These are phyloP conservation scores for Morus bassanus DNA, from an alignment of 2,797 vertebrate species.

Conservation along the genomic window DNA sequence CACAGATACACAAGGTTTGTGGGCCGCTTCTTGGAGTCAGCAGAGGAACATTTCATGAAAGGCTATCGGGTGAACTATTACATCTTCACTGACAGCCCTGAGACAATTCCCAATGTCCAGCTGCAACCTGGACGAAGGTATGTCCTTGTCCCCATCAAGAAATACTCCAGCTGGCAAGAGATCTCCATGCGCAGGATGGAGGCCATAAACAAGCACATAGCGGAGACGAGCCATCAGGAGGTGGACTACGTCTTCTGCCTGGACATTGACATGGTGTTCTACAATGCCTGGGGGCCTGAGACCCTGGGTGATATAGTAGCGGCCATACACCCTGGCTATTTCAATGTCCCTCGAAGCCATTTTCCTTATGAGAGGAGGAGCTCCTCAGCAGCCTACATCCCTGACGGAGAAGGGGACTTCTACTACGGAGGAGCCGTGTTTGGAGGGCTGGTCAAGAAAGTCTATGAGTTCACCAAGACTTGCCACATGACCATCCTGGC, in stretches of 20 bases:
- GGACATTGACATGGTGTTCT: conserved; percentile 66
- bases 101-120: background rate
- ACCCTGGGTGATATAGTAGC: conserved; percentile 73
- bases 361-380: conserved; percentile 79
- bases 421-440: conserved; percentile 80
- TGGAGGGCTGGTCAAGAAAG: conserved; percentile 71
- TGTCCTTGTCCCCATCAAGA: background rate
- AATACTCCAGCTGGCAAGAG: conserved; percentile 74
- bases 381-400: conserved; percentile 73
- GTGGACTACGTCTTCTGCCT: conserved; percentile 74
- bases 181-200: conserved; percentile 77
- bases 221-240: background rate
- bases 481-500: conserved; percentile 74
- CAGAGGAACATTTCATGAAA: conserved; percentile 69
- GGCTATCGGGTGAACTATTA: conserved; percentile 68
- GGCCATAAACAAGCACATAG: conserved; percentile 69
- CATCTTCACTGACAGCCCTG: conserved; percentile 63
- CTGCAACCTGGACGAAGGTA: conserved; percentile 5
- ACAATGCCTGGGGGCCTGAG: conserved; percentile 74
- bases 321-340: conserved; percentile 78
- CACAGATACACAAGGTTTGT: conserved; percentile 63
- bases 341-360: background rate
- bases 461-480: conserved; percentile 71
- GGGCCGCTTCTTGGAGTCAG: conserved; percentile 58
- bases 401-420: conserved; percentile 76